Base-by-base conservation (phyloP, 2,888 invertebrate species). In the Aelia acuminata region DNA sequence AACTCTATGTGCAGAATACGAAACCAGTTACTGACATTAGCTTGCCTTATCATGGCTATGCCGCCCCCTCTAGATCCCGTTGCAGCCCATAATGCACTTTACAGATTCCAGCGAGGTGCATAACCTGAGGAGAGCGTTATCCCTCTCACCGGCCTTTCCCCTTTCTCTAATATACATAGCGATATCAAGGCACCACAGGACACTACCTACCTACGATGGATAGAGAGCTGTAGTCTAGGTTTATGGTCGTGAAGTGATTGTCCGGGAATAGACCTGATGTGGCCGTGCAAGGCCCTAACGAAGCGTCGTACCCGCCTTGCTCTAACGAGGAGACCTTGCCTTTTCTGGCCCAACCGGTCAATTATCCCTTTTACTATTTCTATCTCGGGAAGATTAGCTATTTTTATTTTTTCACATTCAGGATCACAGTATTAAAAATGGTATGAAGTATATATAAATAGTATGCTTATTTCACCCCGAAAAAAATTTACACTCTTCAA, bases 131-230 rank as follows among this genome's bases (percentile, higher is more conserved):
- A 43, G 80, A 80, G 43, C 43, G 80, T 43, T 43, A n/a, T n/a
- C n/a, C 80, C 80, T 80, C 43, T 80, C 80, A 22, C 80, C n/a
- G 2, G 22, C n/a, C 80, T 80, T 47, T 80, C 80, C 43, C 80
- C 80, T 80, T 80, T 80, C 80, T 47, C 80, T 80, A 39, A 80
- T 80, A 80, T 80, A 80, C 80, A 80, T 80, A 80, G 80, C 80
- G n/a, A 80, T 80, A 80, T 80, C 43, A 15, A 7, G 5, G 39
- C 20, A 43, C 75, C 43, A 75, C 43, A 35, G n/a, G n/a, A n/a
- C n/a, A n/a, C n/a, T n/a, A n/a, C n/a, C n/a, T 43, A 43, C 43
- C 80, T 80, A 43, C n/a, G 80, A 80, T 43, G 80, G 80, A 43
- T 39, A 80, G 43, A 43, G 43, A 80, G 80, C 63, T 35, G 15